Evolutionary conservation across 2,113 vertebrate genomes (phyloP).

Genomic region (Acanthisitta chloris): DNA sequence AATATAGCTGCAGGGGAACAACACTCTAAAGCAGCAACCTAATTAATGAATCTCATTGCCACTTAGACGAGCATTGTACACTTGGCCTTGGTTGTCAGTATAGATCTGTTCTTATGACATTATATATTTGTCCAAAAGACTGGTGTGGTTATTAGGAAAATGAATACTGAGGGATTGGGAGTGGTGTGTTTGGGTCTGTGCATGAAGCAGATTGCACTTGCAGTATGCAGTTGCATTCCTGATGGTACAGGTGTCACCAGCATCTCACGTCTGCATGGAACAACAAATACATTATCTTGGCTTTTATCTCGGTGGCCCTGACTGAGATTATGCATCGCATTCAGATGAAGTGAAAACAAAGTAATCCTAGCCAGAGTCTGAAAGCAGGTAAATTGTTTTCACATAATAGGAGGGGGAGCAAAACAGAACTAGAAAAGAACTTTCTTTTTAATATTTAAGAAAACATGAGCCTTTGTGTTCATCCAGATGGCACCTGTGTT

Average conservation of each 20-base stretch:
- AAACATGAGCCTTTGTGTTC: not conserved
- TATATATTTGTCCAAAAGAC: not conserved
- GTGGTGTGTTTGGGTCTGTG: not conserved
- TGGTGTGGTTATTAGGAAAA: not conserved
- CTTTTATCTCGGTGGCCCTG: not conserved
- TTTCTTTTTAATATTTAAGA: not conserved
- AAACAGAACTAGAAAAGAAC: not conserved
- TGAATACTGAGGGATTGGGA: not conserved
- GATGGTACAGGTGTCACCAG: not conserved
- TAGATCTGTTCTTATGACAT: not conserved
- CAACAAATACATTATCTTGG: not conserved
- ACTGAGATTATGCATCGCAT: not conserved
- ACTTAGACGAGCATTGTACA: slow-evolving; percentile 34
- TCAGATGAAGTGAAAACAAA: not conserved
- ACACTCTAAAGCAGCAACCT: slow-evolving; percentile 25
- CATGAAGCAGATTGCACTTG: not conserved
- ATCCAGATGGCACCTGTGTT: not conserved
- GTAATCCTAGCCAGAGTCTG: not conserved
- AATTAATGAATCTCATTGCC: slow-evolving; percentile 57
- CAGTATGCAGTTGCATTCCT: not conserved
- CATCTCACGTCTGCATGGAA: not conserved
- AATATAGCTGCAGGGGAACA: slow-evolving; percentile 58
- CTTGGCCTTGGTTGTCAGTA: slow-evolving; percentile 19
- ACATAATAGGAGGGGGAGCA: not conserved
- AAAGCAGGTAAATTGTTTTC: not conserved